Evolutionary conservation across 2,797 vertebrate genomes (phyloP).

Genomic region (Malacoctenus gilli): DNA sequence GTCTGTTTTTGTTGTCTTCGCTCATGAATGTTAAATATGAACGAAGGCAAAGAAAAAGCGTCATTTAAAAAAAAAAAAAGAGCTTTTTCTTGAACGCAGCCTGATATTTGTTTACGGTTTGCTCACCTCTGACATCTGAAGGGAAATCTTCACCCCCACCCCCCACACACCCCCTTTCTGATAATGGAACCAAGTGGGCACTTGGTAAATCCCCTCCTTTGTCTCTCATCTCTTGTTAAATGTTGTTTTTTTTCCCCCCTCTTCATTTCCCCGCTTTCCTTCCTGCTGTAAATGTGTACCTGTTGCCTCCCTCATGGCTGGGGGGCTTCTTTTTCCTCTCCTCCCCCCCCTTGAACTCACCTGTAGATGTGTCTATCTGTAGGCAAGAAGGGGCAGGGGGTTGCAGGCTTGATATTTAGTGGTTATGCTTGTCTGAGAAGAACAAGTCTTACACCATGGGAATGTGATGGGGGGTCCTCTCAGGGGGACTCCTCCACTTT

Average conservation of each 20-base stretch:
- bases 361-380: conserved; percentile 43
- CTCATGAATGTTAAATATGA: neutral
- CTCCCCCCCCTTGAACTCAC: conserved; percentile 17
- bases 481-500: conserved; percentile 45
- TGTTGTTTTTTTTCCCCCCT: too few relatives aligned
- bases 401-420: conserved; percentile 35
- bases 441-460: conserved; percentile 57
- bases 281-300: conserved; percentile 67
- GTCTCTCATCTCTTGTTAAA: too few relatives aligned
- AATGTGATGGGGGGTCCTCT: conserved; percentile 53
- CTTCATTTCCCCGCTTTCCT: conserved; percentile 21
- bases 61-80: too few relatives aligned
- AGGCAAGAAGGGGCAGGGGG: conserved; percentile 15
- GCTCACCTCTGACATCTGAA: too few relatives aligned
- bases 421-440: conserved; percentile 49
- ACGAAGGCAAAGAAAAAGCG: conserved; percentile 28
- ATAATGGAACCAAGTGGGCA: too few relatives aligned
- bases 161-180: too few relatives aligned
- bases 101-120: too few relatives aligned
- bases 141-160: too few relatives aligned
- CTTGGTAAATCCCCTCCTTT: conserved; percentile 1
- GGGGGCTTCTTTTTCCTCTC: neutral
- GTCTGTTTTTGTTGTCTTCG: conserved; percentile 27
- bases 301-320: conserved; percentile 36
- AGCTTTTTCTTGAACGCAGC: too few relatives aligned